phyloP scores from a whole-genome alignment of 2,113 vertebrate genomes.

The Tachuris rubrigastra region DNA sequence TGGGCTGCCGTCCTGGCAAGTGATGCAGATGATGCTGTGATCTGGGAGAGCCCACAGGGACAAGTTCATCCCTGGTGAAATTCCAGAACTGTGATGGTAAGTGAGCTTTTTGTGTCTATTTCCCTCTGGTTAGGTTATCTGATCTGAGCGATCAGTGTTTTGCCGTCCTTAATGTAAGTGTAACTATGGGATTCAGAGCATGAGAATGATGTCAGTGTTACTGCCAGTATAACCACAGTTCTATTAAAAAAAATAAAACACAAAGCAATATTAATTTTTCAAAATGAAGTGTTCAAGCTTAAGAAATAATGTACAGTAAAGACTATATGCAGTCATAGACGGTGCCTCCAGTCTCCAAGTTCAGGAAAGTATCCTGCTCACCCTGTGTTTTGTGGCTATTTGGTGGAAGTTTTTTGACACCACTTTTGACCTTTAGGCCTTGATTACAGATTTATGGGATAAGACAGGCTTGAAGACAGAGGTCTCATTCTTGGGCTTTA shows the following conservation, averaged over 20 bases:
- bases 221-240: background rate
- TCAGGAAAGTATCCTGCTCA: background rate
- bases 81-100: conserved; percentile 35
- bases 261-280: background rate
- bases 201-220: background rate
- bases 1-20: background rate
- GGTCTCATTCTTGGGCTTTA: background rate
- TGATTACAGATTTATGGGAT: background rate
- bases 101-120: conserved; percentile 35
- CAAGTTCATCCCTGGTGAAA: background rate
- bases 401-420: background rate
- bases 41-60: background rate
- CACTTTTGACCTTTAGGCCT: background rate
- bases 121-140: background rate
- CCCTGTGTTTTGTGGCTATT: background rate
- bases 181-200: background rate
- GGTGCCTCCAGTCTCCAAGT: background rate
- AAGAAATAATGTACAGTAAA: background rate
- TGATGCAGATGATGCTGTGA: background rate
- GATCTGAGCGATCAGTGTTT: background rate
- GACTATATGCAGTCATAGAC: background rate
- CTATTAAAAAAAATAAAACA: background rate
- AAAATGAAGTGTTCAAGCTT: background rate
- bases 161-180: background rate
- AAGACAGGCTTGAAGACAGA: background rate